Conservation (phyloP, 2,113 vertebrate species). For the Pteronura brasiliensis region DNA sequence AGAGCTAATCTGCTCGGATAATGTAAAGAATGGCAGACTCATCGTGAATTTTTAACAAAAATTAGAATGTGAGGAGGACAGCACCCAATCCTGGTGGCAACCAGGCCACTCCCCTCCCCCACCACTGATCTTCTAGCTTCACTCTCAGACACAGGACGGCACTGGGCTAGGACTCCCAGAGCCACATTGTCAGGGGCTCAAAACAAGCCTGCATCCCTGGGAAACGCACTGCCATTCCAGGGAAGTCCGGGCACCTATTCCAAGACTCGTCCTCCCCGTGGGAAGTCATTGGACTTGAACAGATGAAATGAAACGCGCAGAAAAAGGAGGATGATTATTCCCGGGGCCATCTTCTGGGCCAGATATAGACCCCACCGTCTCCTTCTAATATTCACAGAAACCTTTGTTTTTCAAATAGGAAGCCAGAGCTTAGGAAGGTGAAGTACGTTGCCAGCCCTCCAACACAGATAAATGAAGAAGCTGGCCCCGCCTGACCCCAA, state of each 20-base stretch:
- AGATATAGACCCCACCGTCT: neutral
- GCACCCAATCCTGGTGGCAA: neutral
- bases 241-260: neutral
- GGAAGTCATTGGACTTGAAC: neutral
- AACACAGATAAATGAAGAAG: neutral
- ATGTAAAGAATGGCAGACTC: neutral
- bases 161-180: neutral
- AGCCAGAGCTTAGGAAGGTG: neutral
- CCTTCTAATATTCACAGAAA: neutral
- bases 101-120: accelerated
- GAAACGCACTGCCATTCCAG: neutral
- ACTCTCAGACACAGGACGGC: neutral
- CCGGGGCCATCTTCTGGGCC: neutral
- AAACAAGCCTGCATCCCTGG: neutral
- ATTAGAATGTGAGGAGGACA: neutral
- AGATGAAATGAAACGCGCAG: neutral
- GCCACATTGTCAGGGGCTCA: neutral
- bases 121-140: neutral
- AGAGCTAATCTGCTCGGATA: neutral
- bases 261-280: neutral
- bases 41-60: neutral
- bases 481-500: neutral
- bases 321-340: neutral
- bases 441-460: accelerated
- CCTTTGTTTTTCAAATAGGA: neutral